A percentile compares a stretch with the other conserved stretches of the same genome.
Evolutionary conservation across 2,888 invertebrate genomes (phyloP).

Genomic region (Podabrus alpinus): DNA sequence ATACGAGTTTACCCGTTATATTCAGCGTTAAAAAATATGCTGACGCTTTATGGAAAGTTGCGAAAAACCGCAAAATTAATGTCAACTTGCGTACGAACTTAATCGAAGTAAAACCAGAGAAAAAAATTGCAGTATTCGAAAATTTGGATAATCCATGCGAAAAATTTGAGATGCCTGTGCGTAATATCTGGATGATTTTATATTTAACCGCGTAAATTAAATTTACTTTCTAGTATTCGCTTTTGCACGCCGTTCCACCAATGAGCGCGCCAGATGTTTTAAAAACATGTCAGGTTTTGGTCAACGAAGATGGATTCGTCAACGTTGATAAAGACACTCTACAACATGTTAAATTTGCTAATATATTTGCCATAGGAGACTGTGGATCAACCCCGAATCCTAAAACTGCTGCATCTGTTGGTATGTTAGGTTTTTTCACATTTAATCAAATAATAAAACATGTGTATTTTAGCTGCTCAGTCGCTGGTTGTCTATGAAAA

Average conservation of each 20-base stretch:
- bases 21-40: slow-evolving; percentile 96
- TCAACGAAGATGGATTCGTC: slow-evolving; percentile 76
- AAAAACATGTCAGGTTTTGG: slow-evolving; percentile 61
- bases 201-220: neutral
- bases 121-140: slow-evolving; percentile 80
- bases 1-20: slow-evolving; percentile 84
- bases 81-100: slow-evolving; percentile 80
- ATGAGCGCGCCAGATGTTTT: slow-evolving; percentile 79
- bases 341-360: slow-evolving; percentile 77
- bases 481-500: slow-evolving; percentile 78
- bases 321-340: slow-evolving; percentile 79
- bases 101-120: slow-evolving; percentile 70
- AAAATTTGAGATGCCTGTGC: slow-evolving; percentile 37
- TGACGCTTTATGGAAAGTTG: slow-evolving; percentile 77
- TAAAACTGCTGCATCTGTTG: slow-evolving; percentile 95
- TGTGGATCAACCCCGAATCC: slow-evolving; percentile 91
- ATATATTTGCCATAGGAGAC: slow-evolving; percentile 94
- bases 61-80: slow-evolving; percentile 71
- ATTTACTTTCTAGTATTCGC: slow-evolving; percentile 66
- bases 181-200: neutral
- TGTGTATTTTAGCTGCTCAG: slow-evolving; percentile 73
- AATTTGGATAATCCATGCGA: slow-evolving; percentile 61
- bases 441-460: neutral
- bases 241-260: slow-evolving; percentile 90
- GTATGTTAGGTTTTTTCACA: slow-evolving; percentile 57